Conservation (phyloP, 2,888 invertebrate genomes). For the Xylocampa areola region DNA sequence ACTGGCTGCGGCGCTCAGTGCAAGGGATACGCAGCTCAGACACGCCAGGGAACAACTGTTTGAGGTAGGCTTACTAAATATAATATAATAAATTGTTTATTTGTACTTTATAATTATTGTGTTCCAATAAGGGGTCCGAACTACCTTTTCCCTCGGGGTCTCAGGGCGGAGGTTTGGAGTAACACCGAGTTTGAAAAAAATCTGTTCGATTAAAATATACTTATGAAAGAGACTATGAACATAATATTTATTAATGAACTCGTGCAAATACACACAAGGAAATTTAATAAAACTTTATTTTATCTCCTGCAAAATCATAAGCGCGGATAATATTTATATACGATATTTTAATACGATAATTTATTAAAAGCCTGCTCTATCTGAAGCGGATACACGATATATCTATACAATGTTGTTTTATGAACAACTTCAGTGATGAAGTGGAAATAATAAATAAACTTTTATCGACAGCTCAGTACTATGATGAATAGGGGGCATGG, state of each 20-base stretch:
- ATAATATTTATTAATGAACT: constrained; percentile 4
- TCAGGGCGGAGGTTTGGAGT: too few species aligned
- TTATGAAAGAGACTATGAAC: background rate
- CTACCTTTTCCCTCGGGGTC: too few species aligned
- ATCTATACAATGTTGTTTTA: constrained; percentile 42
- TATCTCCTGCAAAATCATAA: constrained; percentile 7
- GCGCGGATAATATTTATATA: background rate
- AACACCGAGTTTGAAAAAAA: too few species aligned
- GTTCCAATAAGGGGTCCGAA: too few species aligned
- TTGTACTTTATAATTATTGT: background rate
- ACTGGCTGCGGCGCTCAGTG: constrained; percentile 96
- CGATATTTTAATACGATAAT: too few species aligned
- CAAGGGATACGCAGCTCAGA: constrained; percentile 95
- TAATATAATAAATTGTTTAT: too few species aligned
- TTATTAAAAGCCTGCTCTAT: constrained; percentile 14
- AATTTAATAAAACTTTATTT: constrained; percentile 19
- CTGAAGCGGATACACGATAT: constrained; percentile 2
- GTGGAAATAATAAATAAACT: constrained; percentile 63
- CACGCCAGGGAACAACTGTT: constrained; percentile 96
- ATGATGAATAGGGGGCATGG: constrained; percentile 70
- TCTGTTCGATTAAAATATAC: too few species aligned
- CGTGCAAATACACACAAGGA: constrained; percentile 5
- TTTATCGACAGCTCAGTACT: constrained; percentile 61
- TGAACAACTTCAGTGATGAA: constrained; percentile 57
- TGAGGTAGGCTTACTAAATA: constrained; percentile 89